Evolutionary conservation across 2,888 invertebrate species (phyloP), one percentile per base, ranked within the genome.

Genomic region (Kuschelorhynchus macadamiae): DNA sequence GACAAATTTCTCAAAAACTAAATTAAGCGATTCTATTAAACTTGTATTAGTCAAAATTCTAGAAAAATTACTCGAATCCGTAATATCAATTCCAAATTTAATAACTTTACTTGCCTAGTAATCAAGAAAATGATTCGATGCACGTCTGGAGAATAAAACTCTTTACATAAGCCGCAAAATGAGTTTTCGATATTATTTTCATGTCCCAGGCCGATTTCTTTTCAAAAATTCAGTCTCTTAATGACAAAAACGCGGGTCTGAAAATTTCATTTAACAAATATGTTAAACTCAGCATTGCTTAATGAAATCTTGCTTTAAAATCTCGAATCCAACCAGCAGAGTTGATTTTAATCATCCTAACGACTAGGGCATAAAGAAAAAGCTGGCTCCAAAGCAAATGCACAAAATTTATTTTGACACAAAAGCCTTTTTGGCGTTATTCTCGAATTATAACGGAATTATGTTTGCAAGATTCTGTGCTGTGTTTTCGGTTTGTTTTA

Each of bases 261-360:
- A 25, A 66, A 77, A 76, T 76, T 64, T 46, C 56, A 56, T 73
- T 76, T 74, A 71, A 77, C 76, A 77, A 77, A 77, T 50, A 77
- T 77, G 77, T 77, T 75, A 71, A 75, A 77, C 77, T 77, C 77
- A 75, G 76, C 74, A 72, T 76, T 71, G 70, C 74, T 75, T 75
- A 72, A 71, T 74, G 71, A 74, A 75, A 71, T 59, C 63, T 53
- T 59, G 53, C 53, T 60, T 39, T 57, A 47, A 52, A 57, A 65
- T 59, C 46, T 59, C 49, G 30, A 55, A 39, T 30, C 18, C 39
- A 42, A 21, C 33, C 62, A 25, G 44, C 62, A 42, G 20, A 62
- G 50, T 50, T 50, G 62, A 62, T 62, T 62, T 62, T 62, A 62
- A 62, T 62, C 62, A 62, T 62, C 46, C 50, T 44, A 46, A 62